phyloP scores from a whole-genome alignment of 2,113 vertebrate genomes.

The Dipodomys merriami region DNA sequence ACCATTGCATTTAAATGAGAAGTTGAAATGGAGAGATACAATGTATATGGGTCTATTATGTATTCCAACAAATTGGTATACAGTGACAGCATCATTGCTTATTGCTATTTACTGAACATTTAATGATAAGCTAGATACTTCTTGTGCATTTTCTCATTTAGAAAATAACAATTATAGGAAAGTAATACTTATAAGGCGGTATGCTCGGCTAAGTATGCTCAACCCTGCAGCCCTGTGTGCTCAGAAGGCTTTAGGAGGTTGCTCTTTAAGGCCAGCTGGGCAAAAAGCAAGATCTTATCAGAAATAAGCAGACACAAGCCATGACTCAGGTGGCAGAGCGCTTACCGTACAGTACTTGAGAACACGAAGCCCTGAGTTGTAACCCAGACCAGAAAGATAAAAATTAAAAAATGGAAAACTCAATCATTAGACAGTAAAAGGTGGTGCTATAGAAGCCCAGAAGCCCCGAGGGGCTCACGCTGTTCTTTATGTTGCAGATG shows the following conservation, averaged over 20 bases:
- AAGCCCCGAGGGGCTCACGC: rapidly evolving
- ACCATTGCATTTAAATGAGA: neutral
- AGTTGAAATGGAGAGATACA: neutral
- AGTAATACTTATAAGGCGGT: neutral
- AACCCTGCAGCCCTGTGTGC: no score
- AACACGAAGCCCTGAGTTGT: no score
- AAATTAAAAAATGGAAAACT: no score
- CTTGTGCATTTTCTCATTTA: neutral
- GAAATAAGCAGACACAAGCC: no score
- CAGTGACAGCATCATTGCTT: neutral
- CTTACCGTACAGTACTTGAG: no score
- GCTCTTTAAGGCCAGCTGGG: no score
- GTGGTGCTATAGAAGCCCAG: rapidly evolving
- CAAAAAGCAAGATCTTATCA: no score
- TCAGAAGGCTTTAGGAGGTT: no score
- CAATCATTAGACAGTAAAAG: neutral
- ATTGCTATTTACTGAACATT: neutral
- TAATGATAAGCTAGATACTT: neutral
- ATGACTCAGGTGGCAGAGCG: no score
- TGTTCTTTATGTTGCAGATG: constrained; percentile 69
- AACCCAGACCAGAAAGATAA: no score
- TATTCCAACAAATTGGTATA: neutral
- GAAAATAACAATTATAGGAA: neutral
- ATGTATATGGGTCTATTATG: no score
- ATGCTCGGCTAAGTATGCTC: neutral